Evolutionary conservation across 1,140 invertebrate species (phyloP), one percentile per base, ranked within the genome.

Genomic region (Cephus cinctus): DNA sequence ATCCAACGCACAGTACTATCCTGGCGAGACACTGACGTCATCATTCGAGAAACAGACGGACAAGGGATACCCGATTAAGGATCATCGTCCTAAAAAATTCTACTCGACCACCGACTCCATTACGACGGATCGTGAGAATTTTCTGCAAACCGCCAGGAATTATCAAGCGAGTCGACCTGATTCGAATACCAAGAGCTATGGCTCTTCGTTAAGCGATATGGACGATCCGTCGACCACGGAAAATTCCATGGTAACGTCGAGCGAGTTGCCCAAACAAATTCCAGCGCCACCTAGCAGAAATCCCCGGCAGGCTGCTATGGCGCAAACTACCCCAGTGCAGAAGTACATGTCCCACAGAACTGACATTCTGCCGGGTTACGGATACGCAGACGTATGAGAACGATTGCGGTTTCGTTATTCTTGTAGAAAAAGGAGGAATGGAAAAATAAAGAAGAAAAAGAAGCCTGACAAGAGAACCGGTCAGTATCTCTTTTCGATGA

Each of bases 191-290:
- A n/a, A n/a, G 9, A 49, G 3, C 3, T 35, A 46, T 36, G 16
- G 30, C 20, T 50, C 25, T 0, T 14, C 44, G 19, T 12, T 41
- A n/a, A 49, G 50, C 5, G 51, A 23, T 5, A 5, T 21, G 1
- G 47, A 63, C 8, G 42, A 54, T 12, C 21, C 19, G 9, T 61
- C 61, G 9, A 72, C 67, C 3, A 70, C 67, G 3, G 67, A 69
- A 23, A 65, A 57, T 31, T 52, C 69, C 4, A 53, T 71, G 42
- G 69, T 74, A 0, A 77, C 75, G 4, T 76, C 74, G 11, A 77
- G 73, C 45, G 74, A 77, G 20, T 40, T 76, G 9, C 75, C 75
- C 0, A 77, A 77, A 41, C 75, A 77, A 40, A 77, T 77, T 52
- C 75, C 75, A 4, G 61, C 73, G 6, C 75, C 75, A 2, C 73